Evolutionary conservation across 64 coral and sea anemone genomes (phyloP).

Genomic region (Porites lutea): DNA sequence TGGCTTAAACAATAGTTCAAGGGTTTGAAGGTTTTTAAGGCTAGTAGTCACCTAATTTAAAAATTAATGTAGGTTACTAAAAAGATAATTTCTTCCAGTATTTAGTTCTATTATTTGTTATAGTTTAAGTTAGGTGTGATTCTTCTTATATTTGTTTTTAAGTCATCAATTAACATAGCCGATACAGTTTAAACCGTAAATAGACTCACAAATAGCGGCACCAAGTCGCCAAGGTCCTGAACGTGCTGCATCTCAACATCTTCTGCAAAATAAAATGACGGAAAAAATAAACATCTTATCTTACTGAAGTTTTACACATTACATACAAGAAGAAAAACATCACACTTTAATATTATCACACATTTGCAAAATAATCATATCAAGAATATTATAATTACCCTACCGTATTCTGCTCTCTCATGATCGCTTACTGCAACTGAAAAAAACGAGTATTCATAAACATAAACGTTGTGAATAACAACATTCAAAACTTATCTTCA

Average conservation of each 20-base stretch:
- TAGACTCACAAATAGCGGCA: slow-evolving; percentile 4
- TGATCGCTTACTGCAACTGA: neutral
- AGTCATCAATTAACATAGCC: too few species aligned
- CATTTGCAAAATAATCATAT: neutral
- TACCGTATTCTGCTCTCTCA: slow-evolving; percentile 24
- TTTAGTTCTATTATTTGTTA: too few species aligned
- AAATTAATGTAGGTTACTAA: too few species aligned
- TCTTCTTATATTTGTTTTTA: too few species aligned
- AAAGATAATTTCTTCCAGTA: too few species aligned
- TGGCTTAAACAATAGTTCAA: too few species aligned
- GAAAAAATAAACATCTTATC: neutral
- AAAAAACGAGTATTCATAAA: neutral
- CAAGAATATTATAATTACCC: neutral
- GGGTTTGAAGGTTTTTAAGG: too few species aligned
- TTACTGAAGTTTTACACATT: neutral
- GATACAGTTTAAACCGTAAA: too few species aligned
- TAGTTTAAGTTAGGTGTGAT: too few species aligned
- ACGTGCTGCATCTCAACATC: slow-evolving; percentile 48
- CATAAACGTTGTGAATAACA: neutral
- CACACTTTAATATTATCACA: neutral
- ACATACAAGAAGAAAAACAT: too few species aligned
- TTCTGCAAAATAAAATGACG: neutral
- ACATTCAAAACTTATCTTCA: neutral
- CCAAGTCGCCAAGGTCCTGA: neutral
- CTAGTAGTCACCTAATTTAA: too few species aligned